These are phyloP conservation scores for Synergus japonicus DNA, from an alignment of 2,888 invertebrate species.

Conservation along the genomic window DNA sequence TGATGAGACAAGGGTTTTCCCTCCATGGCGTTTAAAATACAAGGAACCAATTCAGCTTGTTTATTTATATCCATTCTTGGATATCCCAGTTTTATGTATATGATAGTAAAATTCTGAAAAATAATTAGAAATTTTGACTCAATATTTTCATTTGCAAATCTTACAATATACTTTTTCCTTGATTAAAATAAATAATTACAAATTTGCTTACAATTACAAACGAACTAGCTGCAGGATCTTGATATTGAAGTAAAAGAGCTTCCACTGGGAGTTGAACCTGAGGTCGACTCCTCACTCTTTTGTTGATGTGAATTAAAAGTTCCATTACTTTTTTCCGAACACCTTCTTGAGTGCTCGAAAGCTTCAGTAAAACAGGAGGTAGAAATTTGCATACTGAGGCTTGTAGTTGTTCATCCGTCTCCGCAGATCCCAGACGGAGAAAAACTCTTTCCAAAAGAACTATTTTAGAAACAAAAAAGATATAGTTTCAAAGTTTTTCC, in stretches of 20 bases:
- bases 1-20: constrained; percentile 90
- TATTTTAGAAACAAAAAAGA: constrained; percentile 70
- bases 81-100: constrained; percentile 95
- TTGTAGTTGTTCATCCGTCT: constrained; percentile 93
- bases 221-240: constrained; percentile 86
- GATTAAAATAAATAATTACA: neutral
- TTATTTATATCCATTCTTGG: constrained; percentile 87
- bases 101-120: constrained; percentile 92
- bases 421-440: constrained; percentile 91
- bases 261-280: constrained; percentile 92
- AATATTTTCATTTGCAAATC: neutral
- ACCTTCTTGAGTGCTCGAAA: constrained; percentile 91
- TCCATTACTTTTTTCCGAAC: constrained; percentile 94
- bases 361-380: constrained; percentile 92
- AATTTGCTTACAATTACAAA: constrained; percentile 85
- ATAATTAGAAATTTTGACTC: constrained; percentile 49
- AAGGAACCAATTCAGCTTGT: constrained; percentile 87
- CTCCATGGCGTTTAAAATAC: constrained; percentile 87
- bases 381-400: constrained; percentile 89
- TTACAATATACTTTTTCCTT: too few species aligned
- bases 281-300: constrained; percentile 90
- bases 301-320: constrained; percentile 93
- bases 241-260: constrained; percentile 88
- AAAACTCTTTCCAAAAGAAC: constrained; percentile 94
- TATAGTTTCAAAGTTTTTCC: neutral